phyloP scores from a whole-genome alignment of 2,888 invertebrate species.

The Pediacus dermestoides region DNA sequence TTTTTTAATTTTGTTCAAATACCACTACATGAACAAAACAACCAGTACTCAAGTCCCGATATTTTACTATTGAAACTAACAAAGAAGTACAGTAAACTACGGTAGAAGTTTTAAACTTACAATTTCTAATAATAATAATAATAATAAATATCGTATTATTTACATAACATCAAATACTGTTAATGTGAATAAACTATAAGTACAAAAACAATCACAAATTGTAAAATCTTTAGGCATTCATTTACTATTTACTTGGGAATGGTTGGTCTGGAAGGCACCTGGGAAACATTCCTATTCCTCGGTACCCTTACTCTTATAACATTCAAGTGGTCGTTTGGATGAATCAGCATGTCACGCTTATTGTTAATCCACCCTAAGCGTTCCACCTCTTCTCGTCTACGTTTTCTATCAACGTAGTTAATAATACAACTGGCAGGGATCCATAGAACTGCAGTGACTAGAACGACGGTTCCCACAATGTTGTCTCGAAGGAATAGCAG shows the following conservation, averaged over 20 bases:
- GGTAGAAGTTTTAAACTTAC: too few relatives aligned
- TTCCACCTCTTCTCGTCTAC: constrained; percentile 68
- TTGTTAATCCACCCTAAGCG: constrained; percentile 69
- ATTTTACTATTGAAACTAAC: constrained; percentile 48
- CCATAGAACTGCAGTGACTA: constrained; percentile 90
- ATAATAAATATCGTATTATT: too few relatives aligned
- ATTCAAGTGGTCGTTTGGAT: constrained; percentile 65
- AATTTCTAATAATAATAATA: too few relatives aligned
- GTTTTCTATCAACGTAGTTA: constrained; percentile 76
- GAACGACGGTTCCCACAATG: constrained; percentile 88
- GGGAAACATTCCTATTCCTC: constrained; percentile 24
- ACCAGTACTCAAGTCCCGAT: constrained; percentile 60
- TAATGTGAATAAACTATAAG: too few relatives aligned
- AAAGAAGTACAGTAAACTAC: constrained; percentile 15
- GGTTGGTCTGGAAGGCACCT: constrained; percentile 15
- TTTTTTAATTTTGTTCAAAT: constrained; percentile 51
- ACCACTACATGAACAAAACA: constrained; percentile 59
- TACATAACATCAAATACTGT: too few relatives aligned
- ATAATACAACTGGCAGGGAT: constrained; percentile 89
- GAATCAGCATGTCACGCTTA: constrained; percentile 67
- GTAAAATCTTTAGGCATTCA: too few relatives aligned
- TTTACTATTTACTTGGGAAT: too few relatives aligned
- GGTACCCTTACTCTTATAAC: constrained; percentile 61
- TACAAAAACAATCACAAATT: too few relatives aligned
- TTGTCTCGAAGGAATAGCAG: constrained; percentile 86